These are phyloP conservation scores for Heliconius aoede DNA, from an alignment of 2,888 invertebrate genomes.

Conservation along the genomic window DNA sequence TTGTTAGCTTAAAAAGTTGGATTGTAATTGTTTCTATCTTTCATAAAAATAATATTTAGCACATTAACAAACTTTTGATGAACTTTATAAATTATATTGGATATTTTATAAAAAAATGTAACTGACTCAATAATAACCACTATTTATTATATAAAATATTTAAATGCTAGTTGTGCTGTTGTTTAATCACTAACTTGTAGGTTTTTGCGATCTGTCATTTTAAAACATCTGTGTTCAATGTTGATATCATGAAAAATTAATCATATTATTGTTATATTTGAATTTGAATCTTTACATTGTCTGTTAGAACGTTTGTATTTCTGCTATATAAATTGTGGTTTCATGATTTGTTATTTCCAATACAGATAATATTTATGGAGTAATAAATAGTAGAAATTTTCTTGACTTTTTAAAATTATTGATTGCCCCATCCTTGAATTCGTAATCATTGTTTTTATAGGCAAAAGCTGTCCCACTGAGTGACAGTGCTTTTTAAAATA, in stretches of 20 bases:
- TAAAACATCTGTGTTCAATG: conserved; percentile 40
- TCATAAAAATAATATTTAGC: background rate
- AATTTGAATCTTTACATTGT: conserved; percentile 34
- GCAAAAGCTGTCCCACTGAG: too few species aligned
- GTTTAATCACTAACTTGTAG: conserved; percentile 7
- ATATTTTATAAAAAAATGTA: conserved; percentile 20
- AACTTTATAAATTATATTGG: conserved; percentile 21
- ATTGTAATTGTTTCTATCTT: background rate
- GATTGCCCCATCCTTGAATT: background rate
- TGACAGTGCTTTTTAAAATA: too few species aligned
- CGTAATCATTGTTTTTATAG: too few species aligned
- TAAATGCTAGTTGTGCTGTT: conserved; percentile 14
- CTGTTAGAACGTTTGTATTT: conserved; percentile 29
- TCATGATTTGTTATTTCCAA: conserved; percentile 27
- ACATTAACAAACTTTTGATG: conserved; percentile 22
- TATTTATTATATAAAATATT: conserved; percentile 4
- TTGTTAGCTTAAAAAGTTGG: background rate
- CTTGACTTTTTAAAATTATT: background rate
- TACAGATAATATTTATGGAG: conserved; percentile 28
- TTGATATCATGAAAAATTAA: conserved; percentile 39
- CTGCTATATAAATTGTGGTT: conserved; percentile 19
- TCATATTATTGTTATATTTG: conserved; percentile 31
- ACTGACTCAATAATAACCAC: background rate
- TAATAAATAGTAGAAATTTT: conserved; percentile 28
- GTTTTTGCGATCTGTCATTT: conserved; percentile 31